Evolutionary conservation across 2,888 invertebrate genomes (phyloP), one percentile per base, ranked within the genome.

Genomic region (Nephrotoma appendiculata): DNA sequence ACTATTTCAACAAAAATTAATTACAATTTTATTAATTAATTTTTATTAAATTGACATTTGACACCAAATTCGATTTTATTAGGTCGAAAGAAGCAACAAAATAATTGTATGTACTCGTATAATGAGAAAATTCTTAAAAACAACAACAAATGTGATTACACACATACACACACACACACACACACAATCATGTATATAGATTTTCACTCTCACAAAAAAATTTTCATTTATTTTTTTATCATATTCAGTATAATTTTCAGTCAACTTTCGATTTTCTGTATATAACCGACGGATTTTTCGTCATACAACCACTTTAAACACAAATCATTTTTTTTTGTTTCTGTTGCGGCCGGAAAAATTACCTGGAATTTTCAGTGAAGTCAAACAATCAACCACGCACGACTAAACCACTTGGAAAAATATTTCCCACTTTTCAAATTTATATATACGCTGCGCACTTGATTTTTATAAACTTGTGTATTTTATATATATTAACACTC

Each of bases 21-120:
- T 84, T 84, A 43, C 84, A 84, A 84, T 42, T 84, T 84, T 42
- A 42, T 84, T 84, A 84, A 84, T 84, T 84, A 84, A 84, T n/a
- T 84, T 84, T 84, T 42, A 84, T 84, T 84, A 84, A 84, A 84
- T 42, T 84, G 84, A 84, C 84, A 84, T 84, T 84, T 84, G 84
- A 84, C 84, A 84, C 84, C 43, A 7, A 84, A 84, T 71, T 71
- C 71, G 71, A 71, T 71, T 71, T 71, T 71, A 31, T 71, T 71
- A 71, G 71, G 71, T 71, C 71, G 71, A 71, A 71, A 71, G 19
- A 71, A 19, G 71, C 19, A 9, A 71, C 71, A 71, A 6, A 9
- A 31, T 2, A 15, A 7, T 31, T 71, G 71, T 71, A 71, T 12
- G 5, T 9, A 3, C 71, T 31, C 71, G 71, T 44, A 44, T 44